Conservation (phyloP, 2,888 invertebrate genomes). For the Cheilosia impressa region DNA sequence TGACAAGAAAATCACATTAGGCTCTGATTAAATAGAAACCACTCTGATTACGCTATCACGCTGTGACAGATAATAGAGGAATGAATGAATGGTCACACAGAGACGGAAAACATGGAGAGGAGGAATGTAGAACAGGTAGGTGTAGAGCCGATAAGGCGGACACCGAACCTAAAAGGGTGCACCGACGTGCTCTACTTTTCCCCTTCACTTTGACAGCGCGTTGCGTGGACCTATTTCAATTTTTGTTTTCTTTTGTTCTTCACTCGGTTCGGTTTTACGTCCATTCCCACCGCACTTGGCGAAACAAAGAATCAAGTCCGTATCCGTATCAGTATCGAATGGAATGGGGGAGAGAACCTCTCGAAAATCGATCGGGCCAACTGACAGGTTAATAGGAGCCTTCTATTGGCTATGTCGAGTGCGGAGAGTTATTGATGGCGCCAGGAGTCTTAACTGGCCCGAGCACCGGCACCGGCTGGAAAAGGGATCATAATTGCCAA, state of each 20-base stretch:
- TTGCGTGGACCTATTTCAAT: slow-evolving; percentile 10
- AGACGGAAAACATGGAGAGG: background rate
- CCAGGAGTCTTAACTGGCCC: slow-evolving; percentile 71
- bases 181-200: slow-evolving; percentile 71
- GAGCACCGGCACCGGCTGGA: slow-evolving; percentile 51
- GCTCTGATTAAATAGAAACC: slow-evolving; percentile 68
- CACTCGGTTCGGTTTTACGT: background rate
- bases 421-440: slow-evolving; percentile 72
- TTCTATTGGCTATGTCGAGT: slow-evolving; percentile 56
- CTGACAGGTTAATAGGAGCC: slow-evolving; percentile 74
- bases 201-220: slow-evolving; percentile 39
- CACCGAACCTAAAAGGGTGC: slow-evolving; percentile 68
- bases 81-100: slow-evolving; percentile 46
- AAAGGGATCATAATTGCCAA: slow-evolving; percentile 75
- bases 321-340: slow-evolving; percentile 2
- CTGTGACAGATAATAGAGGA: slow-evolving; percentile 72
- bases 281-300: slow-evolving; percentile 22
- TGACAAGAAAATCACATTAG: slow-evolving; percentile 75
- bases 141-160: slow-evolving; percentile 44
- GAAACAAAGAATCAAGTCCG: slow-evolving; percentile 51
- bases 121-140: slow-evolving; percentile 19
- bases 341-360: slow-evolving; percentile 50
- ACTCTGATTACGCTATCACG: slow-evolving; percentile 72
- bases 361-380: slow-evolving; percentile 72
- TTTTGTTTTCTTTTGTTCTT: slow-evolving; percentile 4